These are phyloP conservation scores for Ommatoiulus sabulosus DNA, from an alignment of 2,888 invertebrate species.

Conservation along the genomic window DNA sequence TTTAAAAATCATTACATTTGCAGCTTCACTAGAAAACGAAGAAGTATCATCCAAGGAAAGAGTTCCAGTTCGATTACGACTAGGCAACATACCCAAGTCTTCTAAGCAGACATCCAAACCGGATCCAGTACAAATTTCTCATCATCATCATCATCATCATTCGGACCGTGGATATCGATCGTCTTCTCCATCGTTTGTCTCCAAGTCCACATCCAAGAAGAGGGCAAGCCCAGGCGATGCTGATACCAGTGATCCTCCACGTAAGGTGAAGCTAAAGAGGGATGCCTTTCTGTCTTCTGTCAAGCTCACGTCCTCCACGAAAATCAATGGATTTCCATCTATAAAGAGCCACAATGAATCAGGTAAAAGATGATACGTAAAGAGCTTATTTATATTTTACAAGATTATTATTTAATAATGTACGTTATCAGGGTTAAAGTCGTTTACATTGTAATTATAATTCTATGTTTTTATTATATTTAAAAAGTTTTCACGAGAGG, in stretches of 20 bases:
- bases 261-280: conserved; percentile 18
- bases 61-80: conserved; percentile 13
- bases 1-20: background rate
- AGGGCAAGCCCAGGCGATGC: background rate
- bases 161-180: background rate
- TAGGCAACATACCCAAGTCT: conserved; percentile 10
- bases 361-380: conserved; percentile 38
- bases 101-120: background rate
- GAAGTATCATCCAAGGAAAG: background rate
- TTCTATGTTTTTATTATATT: background rate
- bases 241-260: background rate
- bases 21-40: conserved; percentile 15
- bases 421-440: background rate
- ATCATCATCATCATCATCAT: background rate
- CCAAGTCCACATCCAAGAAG: background rate
- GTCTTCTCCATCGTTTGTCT: background rate
- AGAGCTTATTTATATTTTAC: background rate
- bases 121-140: background rate
- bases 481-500: background rate
- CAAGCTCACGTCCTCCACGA: background rate
- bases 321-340: background rate
- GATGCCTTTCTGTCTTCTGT: conserved; percentile 16
- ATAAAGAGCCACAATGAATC: background rate
- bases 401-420: conserved; percentile 8
- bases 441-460: background rate